Evolutionary conservation across 2,797 vertebrate genomes (phyloP), one percentile per base, ranked within the genome.

Genomic region (Tinamus major): DNA sequence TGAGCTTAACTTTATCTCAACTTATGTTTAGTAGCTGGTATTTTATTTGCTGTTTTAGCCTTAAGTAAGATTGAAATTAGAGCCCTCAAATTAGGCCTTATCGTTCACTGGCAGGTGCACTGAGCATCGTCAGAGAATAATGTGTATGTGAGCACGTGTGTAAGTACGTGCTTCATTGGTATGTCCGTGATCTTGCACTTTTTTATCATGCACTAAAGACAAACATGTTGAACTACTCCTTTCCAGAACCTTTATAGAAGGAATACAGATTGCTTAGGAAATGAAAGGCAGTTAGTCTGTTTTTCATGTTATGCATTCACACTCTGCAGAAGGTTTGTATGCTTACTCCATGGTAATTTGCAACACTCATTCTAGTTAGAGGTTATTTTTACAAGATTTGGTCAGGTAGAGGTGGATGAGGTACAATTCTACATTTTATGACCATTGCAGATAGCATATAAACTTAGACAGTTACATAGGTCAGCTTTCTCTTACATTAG

Each of bases 21-120:
- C 3, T 71, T 81, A 33, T 5, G 2, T 59, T 93, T 85, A 13
- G 29, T 56, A n/a, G 55, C 12, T n/a, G 18, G 31, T n/a, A 18
- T n/a, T 90, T 84, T 79, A 59, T 84, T 81, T 94, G 69, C 72
- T 91, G n/a, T 9, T 86, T 92, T 86, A 81, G 18, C 42, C 4
- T 92, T 42, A 79, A 59, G 80, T 69, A 62, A 85, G 26, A 72
- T 59, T 48, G 77, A 92, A 95, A 81, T 79, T 76, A 79, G 63
- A 91, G 26, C 42, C 42, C n/a, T 84, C 55, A 63, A 56, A 84
- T 81, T 79, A 70, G 75, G 48, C 48, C 24, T 90, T 90, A 74
- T 77, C 51, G 56, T 81, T 91, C 44, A 44, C 15, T 88, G 74
- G 15, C 56, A 77, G 67, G 33, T 77, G 27, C 79, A 77, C 27